Evolutionary conservation across 2,113 vertebrate species (phyloP), one percentile per base, ranked within the genome.

Genomic region (Aegithalos caudatus): DNA sequence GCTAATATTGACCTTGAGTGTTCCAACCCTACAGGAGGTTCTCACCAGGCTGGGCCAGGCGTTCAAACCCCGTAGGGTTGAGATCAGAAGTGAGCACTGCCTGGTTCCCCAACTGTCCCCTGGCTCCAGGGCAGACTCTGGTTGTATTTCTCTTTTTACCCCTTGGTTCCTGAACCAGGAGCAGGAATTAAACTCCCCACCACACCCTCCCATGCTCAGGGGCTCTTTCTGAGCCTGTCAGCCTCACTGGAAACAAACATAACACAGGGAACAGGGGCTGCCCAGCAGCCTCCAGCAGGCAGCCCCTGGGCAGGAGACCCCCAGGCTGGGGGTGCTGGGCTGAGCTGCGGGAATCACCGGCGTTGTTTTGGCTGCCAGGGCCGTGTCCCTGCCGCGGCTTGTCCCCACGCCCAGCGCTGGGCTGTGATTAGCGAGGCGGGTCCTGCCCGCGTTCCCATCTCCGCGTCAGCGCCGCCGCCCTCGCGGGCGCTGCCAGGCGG

Each of bases 381-480:
- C 69, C 14, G 20, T 42, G 12, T 69, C 92, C 76, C 79, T 93
- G 96, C 86, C 21, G 1, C 1, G 11, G 67, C 94, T 92, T 80
- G 94, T 24, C 82, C 94, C 90, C 90, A 60, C 84, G 8, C 92
- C 94, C 92, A 37, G 79, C 42, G 23, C 88, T 1, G 21, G 78
- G 90, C 85, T 71, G 93, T 38, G 57, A 88, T 88, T 79, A 93
- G n/a, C 9, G 35, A 50, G 95, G 94, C 7, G 65, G 50, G 45
- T 38, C 85, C 87, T 79, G 67, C 66, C 71, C 2, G 9, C 38
- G 73, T 81, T 94, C 90, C 94, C 86, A 88, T 38, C 81, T 9
- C 71, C 13, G 1, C 4, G 77, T 89, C 94, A 93, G 81, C 42
- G 3, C 71, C 51, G 13, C 69, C 85, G 42, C 89, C 92, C 92